Conservation (phyloP, 2,113 vertebrate species). For the Mustela nigripes region DNA sequence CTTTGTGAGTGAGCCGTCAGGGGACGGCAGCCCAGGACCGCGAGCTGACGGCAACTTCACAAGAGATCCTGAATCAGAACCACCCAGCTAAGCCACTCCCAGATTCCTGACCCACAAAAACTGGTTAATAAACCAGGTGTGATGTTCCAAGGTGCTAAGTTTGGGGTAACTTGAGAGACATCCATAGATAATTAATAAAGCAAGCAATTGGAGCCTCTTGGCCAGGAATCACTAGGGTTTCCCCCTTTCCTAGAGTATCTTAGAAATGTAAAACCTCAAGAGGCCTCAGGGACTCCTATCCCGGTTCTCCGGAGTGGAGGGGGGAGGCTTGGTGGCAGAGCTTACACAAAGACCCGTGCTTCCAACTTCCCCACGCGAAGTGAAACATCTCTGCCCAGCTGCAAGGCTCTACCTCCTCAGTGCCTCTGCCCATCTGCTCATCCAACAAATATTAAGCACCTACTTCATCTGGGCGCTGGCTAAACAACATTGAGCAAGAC, state of each 20-base stretch:
- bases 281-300: not conserved
- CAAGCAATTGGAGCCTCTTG: not conserved
- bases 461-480: not conserved
- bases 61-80: not conserved
- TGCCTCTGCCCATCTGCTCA: not conserved
- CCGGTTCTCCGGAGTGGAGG: not conserved
- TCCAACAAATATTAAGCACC: not conserved
- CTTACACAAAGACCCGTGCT: not conserved
- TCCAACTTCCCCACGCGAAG: not conserved
- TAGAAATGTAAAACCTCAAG: not conserved
- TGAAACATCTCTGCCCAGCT: not conserved
- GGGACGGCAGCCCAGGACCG: not conserved
- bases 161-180: not conserved
- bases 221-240: not conserved
- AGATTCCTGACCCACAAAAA: not conserved
- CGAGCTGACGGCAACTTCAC: fast-evolving
- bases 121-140: not conserved
- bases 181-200: not conserved
- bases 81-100: not conserved
- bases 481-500: not conserved
- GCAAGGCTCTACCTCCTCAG: not conserved
- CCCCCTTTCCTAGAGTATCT: not conserved
- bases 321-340: not conserved
- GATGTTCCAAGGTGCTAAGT: not conserved
- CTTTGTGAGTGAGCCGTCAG: too few relatives aligned